A percentile compares a stretch with the other conserved stretches of the same genome.
Conservation (phyloP, 1,140 invertebrate genomes). For the Lamellibrachia luymesi region DNA sequence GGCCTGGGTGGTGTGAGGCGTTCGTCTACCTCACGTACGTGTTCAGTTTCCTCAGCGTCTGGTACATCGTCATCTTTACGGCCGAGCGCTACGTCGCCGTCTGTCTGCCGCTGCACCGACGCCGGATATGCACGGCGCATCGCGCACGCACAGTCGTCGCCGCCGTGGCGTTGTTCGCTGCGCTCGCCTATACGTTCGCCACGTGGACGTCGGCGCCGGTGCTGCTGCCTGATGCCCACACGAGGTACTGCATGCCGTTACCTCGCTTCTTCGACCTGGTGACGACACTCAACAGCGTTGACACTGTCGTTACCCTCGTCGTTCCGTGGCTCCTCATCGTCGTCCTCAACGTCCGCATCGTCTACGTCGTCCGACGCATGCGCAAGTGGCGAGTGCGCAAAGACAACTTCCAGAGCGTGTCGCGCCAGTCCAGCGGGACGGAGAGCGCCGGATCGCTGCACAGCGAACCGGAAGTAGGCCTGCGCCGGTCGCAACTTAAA, state of each 20-base stretch:
- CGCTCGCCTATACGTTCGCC: conserved; percentile 34
- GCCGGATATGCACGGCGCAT: conserved; percentile 20
- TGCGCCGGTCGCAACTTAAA: conserved; percentile 58
- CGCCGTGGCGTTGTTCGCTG: conserved; percentile 8
- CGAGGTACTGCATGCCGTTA: conserved; percentile 65
- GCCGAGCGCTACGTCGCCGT: conserved; percentile 28
- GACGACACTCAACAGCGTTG: conserved; percentile 63
- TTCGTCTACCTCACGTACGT: conserved; percentile 19
- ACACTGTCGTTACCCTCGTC: conserved; percentile 69
- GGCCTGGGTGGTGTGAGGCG: conserved; percentile 29
- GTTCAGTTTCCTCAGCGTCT: conserved; percentile 22
- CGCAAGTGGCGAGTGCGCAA: conserved; percentile 6
- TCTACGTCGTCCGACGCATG: conserved; percentile 59
- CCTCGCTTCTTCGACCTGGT: conserved; percentile 53
- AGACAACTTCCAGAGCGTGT: background rate
- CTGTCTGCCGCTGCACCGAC: conserved; percentile 20
- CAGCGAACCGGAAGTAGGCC: background rate
- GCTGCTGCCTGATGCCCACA: conserved; percentile 23
- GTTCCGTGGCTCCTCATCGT: conserved; percentile 72
- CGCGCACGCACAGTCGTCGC: conserved; percentile 51
- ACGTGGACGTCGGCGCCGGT: conserved; percentile 28
- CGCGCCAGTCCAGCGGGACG: background rate
- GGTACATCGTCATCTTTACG: conserved; percentile 29
- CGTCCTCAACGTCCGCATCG: conserved; percentile 70
- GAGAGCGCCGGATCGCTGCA: background rate